These are phyloP conservation scores for Dendrocincla tyrannina DNA, from an alignment of 2,797 vertebrate genomes.

Conservation along the genomic window DNA sequence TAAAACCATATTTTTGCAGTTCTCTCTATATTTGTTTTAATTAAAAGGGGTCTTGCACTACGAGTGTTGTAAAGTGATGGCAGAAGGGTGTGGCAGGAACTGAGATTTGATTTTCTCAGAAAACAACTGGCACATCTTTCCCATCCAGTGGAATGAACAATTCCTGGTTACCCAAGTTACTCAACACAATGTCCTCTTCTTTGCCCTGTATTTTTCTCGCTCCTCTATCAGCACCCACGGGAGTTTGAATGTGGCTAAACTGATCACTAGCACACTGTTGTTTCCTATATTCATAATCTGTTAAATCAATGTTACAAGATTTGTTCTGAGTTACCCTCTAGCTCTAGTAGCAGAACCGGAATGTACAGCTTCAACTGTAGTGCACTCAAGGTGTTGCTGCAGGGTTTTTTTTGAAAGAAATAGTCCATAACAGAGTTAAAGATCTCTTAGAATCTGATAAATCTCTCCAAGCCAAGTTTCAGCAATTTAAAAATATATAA, in stretches of 20 bases:
- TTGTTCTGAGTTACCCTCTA: background rate
- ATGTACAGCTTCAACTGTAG: background rate
- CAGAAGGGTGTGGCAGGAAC: background rate
- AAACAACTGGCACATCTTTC: background rate
- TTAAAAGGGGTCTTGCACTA: background rate
- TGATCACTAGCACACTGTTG: background rate
- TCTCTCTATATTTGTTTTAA: background rate
- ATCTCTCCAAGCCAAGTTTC: background rate
- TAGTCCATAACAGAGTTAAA: background rate
- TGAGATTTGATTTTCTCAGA: background rate
- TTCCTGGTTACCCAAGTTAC: background rate
- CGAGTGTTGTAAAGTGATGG: background rate
- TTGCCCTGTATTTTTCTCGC: background rate
- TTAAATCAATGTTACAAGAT: background rate
- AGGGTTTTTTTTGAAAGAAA: background rate
- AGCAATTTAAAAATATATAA: background rate
- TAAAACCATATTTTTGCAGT: fast-evolving
- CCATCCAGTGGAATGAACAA: background rate
- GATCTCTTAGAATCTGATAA: background rate
- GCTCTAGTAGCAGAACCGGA: background rate
- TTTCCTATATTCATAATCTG: background rate
- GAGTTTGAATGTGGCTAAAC: background rate
- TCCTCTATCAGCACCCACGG: background rate
- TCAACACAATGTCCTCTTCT: background rate
- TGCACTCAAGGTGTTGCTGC: fast-evolving